phyloP scores from a whole-genome alignment of 2,888 invertebrate genomes.

The Yponomeuta cagnagella region DNA sequence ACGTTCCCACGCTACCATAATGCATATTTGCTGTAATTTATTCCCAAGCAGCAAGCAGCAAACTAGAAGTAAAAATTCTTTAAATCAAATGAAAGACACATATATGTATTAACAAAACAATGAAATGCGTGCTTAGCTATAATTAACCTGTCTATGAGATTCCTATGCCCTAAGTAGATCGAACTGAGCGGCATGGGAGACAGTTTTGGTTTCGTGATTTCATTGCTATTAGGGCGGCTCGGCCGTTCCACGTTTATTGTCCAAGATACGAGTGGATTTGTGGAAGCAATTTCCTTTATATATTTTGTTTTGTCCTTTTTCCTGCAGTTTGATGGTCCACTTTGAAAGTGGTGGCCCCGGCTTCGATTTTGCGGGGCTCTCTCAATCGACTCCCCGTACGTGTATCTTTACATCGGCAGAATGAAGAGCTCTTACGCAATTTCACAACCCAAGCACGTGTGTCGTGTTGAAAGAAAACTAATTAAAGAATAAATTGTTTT shows the following conservation, averaged over 20 bases:
- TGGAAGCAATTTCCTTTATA: conserved; percentile 76
- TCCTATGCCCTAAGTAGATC: conserved; percentile 47
- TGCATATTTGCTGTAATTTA: too few species aligned
- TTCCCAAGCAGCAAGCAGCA: too few species aligned
- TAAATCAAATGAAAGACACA: too few species aligned
- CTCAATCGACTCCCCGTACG: conserved; percentile 61
- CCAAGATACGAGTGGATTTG: conserved; percentile 75
- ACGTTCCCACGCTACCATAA: too few species aligned
- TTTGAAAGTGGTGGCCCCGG: conserved; percentile 63
- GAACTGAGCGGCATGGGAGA: conserved; percentile 53
- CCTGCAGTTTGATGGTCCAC: conserved; percentile 72
- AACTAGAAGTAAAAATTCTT: too few species aligned
- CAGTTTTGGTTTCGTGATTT: conserved; percentile 75
- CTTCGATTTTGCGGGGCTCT: conserved; percentile 66
- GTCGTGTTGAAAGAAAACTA: conserved; percentile 61
- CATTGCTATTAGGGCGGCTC: conserved; percentile 73
- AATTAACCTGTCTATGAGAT: conserved; percentile 36
- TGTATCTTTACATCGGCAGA: conserved; percentile 41
- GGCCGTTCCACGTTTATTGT: conserved; percentile 71
- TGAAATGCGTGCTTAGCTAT: too few species aligned
- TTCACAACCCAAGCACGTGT: conserved; percentile 64
- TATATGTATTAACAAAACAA: too few species aligned
- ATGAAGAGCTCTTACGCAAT: conserved; percentile 50
- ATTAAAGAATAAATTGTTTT: conserved; percentile 58
- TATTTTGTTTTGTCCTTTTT: conserved; percentile 76